Conservation (phyloP, 53 echinoderm and acorn worm genomes). For the Holothuria leucospilota region DNA sequence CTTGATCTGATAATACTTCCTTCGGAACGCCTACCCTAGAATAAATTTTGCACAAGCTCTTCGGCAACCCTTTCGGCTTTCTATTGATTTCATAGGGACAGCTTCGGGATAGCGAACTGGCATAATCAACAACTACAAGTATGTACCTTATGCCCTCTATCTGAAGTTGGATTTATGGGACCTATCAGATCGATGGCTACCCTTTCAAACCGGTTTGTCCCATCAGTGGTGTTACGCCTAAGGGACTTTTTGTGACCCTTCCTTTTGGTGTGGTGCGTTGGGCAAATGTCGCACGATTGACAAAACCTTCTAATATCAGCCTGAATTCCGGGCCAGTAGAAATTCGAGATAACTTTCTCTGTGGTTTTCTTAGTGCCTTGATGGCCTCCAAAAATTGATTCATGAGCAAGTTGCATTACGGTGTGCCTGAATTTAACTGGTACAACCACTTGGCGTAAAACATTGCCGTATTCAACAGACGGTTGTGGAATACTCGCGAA, state of each 20-base stretch:
- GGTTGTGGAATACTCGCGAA: neutral
- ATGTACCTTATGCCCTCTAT: slow-evolving; percentile 38
- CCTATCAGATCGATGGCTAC: slow-evolving; percentile 54
- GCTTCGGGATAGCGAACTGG: neutral
- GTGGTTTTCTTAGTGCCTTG: slow-evolving; percentile 54
- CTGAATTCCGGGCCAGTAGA: slow-evolving; percentile 58
- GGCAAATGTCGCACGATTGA: slow-evolving; percentile 34
- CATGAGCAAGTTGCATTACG: slow-evolving; percentile 63
- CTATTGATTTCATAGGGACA: slow-evolving; percentile 33
- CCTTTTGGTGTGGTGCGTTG: slow-evolving; percentile 38
- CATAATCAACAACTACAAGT: slow-evolving; percentile 49
- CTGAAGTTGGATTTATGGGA: slow-evolving; percentile 43
- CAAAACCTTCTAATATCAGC: slow-evolving; percentile 21
- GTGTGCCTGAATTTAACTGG: slow-evolving; percentile 55
- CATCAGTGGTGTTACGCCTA: neutral
- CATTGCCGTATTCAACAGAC: slow-evolving; percentile 27
- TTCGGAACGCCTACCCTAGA: slow-evolving; percentile 47
- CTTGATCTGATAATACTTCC: slow-evolving; percentile 48
- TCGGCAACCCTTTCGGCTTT: slow-evolving; percentile 50
- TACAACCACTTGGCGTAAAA: slow-evolving; percentile 42
- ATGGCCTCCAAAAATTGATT: slow-evolving; percentile 71
- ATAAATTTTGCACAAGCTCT: slow-evolving; percentile 29
- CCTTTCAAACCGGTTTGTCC: slow-evolving; percentile 30
- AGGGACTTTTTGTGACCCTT: slow-evolving; percentile 35
- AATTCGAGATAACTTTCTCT: slow-evolving; percentile 57